These are phyloP conservation scores for Pantala flavescens DNA, from an alignment of 1,140 invertebrate species.

Conservation along the genomic window DNA sequence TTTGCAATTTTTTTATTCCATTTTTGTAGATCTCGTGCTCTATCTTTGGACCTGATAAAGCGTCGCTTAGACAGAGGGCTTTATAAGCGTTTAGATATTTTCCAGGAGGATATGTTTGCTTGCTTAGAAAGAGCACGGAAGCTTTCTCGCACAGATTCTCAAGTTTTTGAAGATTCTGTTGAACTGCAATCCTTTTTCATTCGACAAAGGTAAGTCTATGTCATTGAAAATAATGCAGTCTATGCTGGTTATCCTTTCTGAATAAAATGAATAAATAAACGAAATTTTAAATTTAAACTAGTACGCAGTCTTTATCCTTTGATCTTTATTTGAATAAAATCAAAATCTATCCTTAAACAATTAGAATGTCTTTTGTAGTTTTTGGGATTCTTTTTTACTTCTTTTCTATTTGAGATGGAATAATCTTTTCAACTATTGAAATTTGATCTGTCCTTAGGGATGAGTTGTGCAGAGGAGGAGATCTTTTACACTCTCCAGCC, in stretches of 20 bases:
- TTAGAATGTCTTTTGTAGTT: too few species aligned
- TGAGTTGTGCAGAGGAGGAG: conserved; percentile 62
- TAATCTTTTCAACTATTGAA: too few species aligned
- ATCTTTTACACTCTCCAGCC: conserved; percentile 76
- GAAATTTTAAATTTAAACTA: not conserved
- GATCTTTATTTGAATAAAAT: too few species aligned
- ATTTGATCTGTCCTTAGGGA: conserved; percentile 33
- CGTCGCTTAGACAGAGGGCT: conserved; percentile 72
- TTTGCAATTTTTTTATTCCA: conserved; percentile 17
- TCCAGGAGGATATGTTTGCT: conserved; percentile 94
- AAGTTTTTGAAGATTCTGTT: conserved; percentile 89
- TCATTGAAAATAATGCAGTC: not conserved
- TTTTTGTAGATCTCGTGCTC: conserved; percentile 52
- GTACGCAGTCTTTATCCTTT: too few species aligned
- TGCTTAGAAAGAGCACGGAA: conserved; percentile 83
- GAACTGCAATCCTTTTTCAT: conserved; percentile 91
- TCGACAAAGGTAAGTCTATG: conserved; percentile 40
- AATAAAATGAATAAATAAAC: not conserved
- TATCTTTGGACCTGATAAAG: conserved; percentile 78
- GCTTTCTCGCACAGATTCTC: conserved; percentile 80
- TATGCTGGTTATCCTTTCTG: not conserved
- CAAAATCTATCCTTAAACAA: too few species aligned
- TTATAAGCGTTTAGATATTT: conserved; percentile 85
- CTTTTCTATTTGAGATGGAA: too few species aligned
- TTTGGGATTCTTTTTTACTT: too few species aligned